These are phyloP conservation scores for Chrosomus eos DNA, from an alignment of 2,797 vertebrate genomes.

Conservation along the genomic window DNA sequence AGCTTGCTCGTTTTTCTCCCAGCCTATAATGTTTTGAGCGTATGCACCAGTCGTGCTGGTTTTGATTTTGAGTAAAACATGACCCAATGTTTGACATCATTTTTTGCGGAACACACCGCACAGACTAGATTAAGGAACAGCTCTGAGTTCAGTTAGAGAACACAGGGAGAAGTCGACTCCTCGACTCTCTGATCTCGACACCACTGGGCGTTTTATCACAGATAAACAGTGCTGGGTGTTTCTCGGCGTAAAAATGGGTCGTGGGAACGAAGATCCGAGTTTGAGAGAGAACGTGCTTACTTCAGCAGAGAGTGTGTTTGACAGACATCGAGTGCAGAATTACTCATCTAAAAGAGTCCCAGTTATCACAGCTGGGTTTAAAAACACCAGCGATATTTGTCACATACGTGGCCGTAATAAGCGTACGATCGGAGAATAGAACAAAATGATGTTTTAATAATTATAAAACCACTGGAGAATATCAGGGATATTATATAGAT, in stretches of 20 bases:
- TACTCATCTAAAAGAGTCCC: not conserved
- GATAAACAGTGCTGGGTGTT: constrained; percentile 46
- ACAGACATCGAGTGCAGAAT: not conserved
- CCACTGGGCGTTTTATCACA: constrained; percentile 20
- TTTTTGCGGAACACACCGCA: not conserved
- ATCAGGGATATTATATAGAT: too few species aligned
- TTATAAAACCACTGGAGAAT: too few species aligned
- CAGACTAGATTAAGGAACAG: not conserved
- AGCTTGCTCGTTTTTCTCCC: too few species aligned
- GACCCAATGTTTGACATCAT: not conserved
- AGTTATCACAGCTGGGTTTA: not conserved
- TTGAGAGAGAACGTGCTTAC: not conserved
- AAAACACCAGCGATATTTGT: too few species aligned
- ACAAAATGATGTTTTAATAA: too few species aligned
- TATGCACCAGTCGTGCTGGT: too few species aligned
- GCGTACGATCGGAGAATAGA: too few species aligned
- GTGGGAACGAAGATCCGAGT: constrained; percentile 29
- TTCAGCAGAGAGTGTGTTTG: not conserved
- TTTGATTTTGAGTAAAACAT: not conserved
- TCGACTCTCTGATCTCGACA: constrained; percentile 25
- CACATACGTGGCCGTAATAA: too few species aligned
- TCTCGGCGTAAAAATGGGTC: constrained; percentile 19
- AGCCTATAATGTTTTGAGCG: too few species aligned
- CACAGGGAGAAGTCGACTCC: not conserved
- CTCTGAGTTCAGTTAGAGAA: not conserved